phyloP scores from a whole-genome alignment of 2,113 vertebrate species.

The Pitta sordida region DNA sequence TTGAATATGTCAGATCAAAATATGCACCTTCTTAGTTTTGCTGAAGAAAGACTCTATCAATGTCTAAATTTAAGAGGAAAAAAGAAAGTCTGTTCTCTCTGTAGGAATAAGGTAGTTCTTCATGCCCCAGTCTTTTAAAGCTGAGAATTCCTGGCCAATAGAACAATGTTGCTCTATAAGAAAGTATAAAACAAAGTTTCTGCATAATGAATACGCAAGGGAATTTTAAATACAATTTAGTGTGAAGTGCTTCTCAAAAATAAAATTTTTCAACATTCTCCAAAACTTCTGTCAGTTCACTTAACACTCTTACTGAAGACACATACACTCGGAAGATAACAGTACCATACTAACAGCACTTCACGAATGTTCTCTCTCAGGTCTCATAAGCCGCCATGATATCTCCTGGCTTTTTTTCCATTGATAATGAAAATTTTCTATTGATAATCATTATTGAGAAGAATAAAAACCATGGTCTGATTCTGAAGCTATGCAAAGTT shows the following conservation, averaged over 20 bases:
- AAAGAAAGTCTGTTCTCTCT: not conserved
- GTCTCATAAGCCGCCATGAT: not conserved
- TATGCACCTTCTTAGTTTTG: not conserved
- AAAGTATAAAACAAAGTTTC: not conserved
- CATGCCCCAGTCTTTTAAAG: not conserved
- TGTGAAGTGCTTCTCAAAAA: not conserved
- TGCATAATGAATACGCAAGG: not conserved
- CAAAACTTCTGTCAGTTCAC: not conserved
- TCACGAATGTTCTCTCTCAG: not conserved
- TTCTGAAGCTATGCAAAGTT: not conserved
- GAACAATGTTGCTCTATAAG: not conserved
- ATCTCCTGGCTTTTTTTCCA: not conserved
- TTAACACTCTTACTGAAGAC: not conserved
- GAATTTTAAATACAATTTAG: not conserved
- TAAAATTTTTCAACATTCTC: not conserved
- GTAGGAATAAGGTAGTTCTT: not conserved
- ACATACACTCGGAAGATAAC: not conserved
- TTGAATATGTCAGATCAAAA: slow-evolving; percentile 1
- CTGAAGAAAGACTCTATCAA: not conserved
- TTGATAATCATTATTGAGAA: not conserved
- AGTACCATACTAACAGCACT: not conserved
- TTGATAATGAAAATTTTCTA: too few species aligned
- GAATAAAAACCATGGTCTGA: not conserved
- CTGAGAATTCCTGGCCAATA: not conserved
- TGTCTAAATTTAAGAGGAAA: not conserved